Evolutionary conservation across 2,113 vertebrate genomes (phyloP).

Genomic region (Psittacula cyanocephala): DNA sequence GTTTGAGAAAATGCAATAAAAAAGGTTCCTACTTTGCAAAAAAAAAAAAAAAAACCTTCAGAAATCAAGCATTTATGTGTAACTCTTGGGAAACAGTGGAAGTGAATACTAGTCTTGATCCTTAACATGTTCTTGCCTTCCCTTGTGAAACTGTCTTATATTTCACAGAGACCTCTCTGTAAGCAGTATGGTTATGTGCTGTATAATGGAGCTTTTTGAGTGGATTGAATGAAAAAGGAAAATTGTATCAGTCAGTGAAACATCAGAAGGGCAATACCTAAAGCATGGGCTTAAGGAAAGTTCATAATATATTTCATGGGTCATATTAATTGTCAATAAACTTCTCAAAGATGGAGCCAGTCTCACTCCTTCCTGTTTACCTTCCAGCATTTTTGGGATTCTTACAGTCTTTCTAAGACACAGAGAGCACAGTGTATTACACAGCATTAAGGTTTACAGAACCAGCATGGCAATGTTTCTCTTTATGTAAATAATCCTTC

Average conservation of each 20-base stretch:
- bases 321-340: background rate
- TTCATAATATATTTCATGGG: background rate
- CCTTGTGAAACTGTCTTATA: background rate
- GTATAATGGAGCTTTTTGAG: background rate
- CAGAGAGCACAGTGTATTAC: background rate
- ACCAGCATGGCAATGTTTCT: background rate
- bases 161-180: conserved; percentile 21
- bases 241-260: background rate
- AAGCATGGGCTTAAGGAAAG: background rate
- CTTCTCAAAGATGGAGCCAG: background rate
- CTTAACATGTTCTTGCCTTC: conserved; percentile 18
- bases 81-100: background rate
- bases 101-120: conserved; percentile 8
- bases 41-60: background rate
- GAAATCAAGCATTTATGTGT: background rate
- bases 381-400: background rate
- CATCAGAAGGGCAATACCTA: conserved; percentile 5
- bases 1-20: background rate
- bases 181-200: conserved; percentile 18
- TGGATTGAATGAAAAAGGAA: conserved; percentile 22
- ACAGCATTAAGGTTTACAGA: background rate
- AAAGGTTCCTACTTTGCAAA: background rate
- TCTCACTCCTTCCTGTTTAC: background rate
- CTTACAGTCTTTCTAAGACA: background rate
- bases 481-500: background rate